Evolutionary conservation across 2,797 vertebrate genomes (phyloP), one percentile per base, ranked within the genome.

Genomic region (Erpetoichthys calabaricus): DNA sequence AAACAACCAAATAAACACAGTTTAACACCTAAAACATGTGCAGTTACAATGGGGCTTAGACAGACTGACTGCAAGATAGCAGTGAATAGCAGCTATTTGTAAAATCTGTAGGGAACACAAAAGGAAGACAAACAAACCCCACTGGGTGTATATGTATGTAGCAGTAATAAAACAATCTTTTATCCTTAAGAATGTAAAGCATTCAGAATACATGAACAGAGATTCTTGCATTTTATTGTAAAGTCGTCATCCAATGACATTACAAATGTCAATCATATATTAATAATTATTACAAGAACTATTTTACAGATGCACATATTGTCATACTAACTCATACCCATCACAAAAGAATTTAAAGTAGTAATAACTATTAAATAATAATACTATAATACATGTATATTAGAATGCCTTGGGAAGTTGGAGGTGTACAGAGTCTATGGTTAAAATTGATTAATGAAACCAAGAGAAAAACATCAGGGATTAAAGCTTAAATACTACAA

Each of bases 1-100:
- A 25, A 25, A 25, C 2, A 25, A 25, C 25, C 25, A 1, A 25
- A 59, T 57, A 63, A 65, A 68, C 51, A 61, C 59, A 63, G 62
- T 61, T 64, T 59, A 57, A 58, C 64, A 65, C 64, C 56, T 61
- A 63, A 63, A 66, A 67, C 66, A 64, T 42, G 47, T 60, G 61
- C 62, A 58, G 45, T 45, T 45, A 57, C 56, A 44, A 55, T 58
- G 56, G 58, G 51, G 55, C n/a, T 54, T 45, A 51, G 58, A 57
- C 56, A 42, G 64, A 67, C 60, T 65, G 67, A 62, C 68, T 56
- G 44, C 57, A 3, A 47, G 60, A 65, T 60, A 66, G 45, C 66
- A 68, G 64, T 47, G 55, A 63, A 69, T 57, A 61, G 45, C 45
- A 45, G 42, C 52, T 56, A 63, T 65, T 68, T 68, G 61, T 51